A percentile compares a stretch with the other conserved stretches of the same genome.
Conservation (phyloP, 2,113 vertebrate species). For the Heliornis fulica region DNA sequence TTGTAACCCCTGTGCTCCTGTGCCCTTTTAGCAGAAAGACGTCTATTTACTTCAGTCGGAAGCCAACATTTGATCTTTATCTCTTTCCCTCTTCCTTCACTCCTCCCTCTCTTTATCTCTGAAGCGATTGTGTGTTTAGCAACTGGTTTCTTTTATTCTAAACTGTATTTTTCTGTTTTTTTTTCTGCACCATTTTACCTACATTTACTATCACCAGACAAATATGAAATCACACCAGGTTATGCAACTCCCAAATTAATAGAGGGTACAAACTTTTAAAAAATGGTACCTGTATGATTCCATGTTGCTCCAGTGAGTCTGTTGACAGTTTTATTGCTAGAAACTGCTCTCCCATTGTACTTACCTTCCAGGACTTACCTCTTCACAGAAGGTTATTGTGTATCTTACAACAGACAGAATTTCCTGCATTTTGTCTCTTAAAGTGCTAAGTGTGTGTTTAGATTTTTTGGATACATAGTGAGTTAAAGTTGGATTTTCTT, state of each 20-base stretch:
- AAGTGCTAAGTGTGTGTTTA: neutral
- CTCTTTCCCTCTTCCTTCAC: neutral
- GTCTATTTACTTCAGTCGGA: neutral
- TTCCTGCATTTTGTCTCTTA: neutral
- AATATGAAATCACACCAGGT: neutral
- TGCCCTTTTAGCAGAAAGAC: neutral
- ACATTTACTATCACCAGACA: neutral
- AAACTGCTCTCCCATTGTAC: neutral
- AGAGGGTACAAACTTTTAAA: neutral
- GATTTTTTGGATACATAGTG: neutral
- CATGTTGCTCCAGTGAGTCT: neutral
- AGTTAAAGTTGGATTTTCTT: neutral
- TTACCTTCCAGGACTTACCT: neutral
- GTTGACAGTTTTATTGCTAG: neutral
- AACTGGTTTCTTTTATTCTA: neutral
- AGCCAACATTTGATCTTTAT: constrained; percentile 20
- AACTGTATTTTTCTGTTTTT: neutral
- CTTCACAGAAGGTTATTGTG: neutral
- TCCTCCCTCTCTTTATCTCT: neutral
- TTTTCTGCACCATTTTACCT: accelerated
- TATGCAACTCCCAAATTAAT: neutral
- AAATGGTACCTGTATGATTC: neutral
- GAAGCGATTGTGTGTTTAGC: neutral
- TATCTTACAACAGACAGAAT: neutral
- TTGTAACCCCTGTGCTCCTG: neutral